Evolutionary conservation across 1,140 invertebrate species (phyloP), one percentile per base, ranked within the genome.

Genomic region (Vollenhovia emeryi): DNA sequence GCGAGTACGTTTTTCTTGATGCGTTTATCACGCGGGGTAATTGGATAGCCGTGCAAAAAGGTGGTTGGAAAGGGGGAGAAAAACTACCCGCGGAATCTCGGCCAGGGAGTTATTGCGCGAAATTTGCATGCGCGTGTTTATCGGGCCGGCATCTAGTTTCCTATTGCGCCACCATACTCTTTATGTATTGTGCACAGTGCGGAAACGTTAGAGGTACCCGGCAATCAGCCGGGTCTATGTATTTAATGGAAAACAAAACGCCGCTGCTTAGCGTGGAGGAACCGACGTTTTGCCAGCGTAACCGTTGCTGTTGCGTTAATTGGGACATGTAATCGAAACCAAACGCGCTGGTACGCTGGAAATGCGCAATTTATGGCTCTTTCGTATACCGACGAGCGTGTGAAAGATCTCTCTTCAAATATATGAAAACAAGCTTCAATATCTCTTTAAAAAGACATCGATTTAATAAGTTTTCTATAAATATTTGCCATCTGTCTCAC

Each of bases 71-170:
- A 36, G 13, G 5, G 15, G 21, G 27, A n/a, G 60, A 71, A 82
- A 82, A 57, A 59, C 66, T 71, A 9, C n/a, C 9, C 48, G 33
- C 30, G 78, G 78, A 57, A 57, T 82, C 78, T 71, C 50, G 64
- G 18, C 18, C 50, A 27, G 27, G 15, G 64, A 82, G 50, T 82
- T 57, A 71, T 71, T 45, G 78, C 66, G 50, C 78, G 78, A 45
- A 73, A 82, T 82, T 82, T 82, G 78, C 78, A 82, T 82, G 50
- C 64, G 78, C 78, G 78, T 82, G 78, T 82, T 82, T 82, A 82
- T 82, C 78, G 27, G 50, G 9, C 50, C 78, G 66, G 43, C 66
- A 82, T 82, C 78, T 82, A 82, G 78, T 24, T 82, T 82, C 78
- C 78, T 82, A 82, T 82, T 71, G 66, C 78, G 78, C 64, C 33